phyloP scores from a whole-genome alignment of 2,888 invertebrate species.

The Schizotus pectinicornis region DNA sequence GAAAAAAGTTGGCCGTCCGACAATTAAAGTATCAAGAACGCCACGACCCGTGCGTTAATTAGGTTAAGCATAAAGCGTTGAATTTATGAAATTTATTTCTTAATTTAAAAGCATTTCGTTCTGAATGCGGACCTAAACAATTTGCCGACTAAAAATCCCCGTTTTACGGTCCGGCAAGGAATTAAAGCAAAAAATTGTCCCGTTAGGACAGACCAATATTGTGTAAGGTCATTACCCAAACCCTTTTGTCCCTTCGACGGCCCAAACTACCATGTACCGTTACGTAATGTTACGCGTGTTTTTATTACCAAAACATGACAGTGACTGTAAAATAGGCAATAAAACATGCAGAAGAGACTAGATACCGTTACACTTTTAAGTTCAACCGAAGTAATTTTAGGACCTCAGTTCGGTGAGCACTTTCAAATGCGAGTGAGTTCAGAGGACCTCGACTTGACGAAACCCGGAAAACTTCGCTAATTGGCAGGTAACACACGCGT shows the following conservation, averaged over 20 bases:
- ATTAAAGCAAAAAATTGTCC: slow-evolving; percentile 44
- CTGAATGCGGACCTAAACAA: slow-evolving; percentile 2
- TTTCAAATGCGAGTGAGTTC: slow-evolving; percentile 12
- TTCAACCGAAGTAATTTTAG: slow-evolving; percentile 28
- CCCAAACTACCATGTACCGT: slow-evolving; percentile 45
- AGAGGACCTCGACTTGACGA: too few relatives aligned
- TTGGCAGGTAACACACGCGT: too few relatives aligned
- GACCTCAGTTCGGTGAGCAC: slow-evolving; percentile 18
- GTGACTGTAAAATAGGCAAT: slow-evolving; percentile 53
- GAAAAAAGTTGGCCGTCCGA: too few relatives aligned
- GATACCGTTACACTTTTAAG: slow-evolving; percentile 51
- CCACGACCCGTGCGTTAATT: too few relatives aligned
- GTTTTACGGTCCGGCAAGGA: slow-evolving; percentile 34
- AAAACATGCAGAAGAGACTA: slow-evolving; percentile 51
- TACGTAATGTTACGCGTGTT: slow-evolving; percentile 55
- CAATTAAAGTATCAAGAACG: too few relatives aligned
- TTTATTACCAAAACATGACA: slow-evolving; percentile 56
- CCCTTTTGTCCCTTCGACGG: slow-evolving; percentile 42
- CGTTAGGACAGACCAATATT: slow-evolving; percentile 42
- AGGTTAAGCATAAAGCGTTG: too few relatives aligned
- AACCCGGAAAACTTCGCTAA: too few relatives aligned
- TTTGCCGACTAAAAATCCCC: too few relatives aligned
- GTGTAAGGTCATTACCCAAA: slow-evolving; percentile 44
- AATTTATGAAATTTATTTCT: too few relatives aligned
- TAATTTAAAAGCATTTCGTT: too few relatives aligned